phyloP scores from a whole-genome alignment of 2,888 invertebrate species.

The Dryococelus australis region DNA sequence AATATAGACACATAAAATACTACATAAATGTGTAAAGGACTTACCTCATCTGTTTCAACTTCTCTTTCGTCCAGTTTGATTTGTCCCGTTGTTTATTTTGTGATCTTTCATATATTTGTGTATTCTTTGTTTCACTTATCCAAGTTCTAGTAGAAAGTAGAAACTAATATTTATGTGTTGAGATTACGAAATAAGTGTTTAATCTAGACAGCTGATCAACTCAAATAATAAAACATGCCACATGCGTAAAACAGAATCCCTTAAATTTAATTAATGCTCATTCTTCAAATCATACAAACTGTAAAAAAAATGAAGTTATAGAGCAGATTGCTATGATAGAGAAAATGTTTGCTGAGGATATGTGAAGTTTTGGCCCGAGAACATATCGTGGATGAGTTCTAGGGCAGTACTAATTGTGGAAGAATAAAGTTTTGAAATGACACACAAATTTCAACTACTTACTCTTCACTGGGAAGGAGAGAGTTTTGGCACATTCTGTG shows the following conservation, averaged over 20 bases:
- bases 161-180: neutral
- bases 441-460: neutral
- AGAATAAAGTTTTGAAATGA: neutral
- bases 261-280: neutral
- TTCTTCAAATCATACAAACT: neutral
- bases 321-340: neutral
- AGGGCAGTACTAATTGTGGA: neutral
- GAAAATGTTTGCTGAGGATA: neutral
- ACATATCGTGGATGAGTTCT: neutral
- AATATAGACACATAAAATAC: neutral
- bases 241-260: neutral
- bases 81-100: neutral
- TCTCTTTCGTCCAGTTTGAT: constrained; percentile 5
- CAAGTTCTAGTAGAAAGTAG: neutral
- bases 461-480: neutral
- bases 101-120: neutral
- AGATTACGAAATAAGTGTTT: neutral
- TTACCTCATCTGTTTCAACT: neutral
- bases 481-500: neutral
- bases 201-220: neutral
- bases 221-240: neutral
- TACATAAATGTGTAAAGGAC: neutral
- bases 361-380: constrained; percentile 3
- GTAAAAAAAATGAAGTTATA: neutral
- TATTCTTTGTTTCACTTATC: neutral